phyloP scores from a whole-genome alignment of 2,797 vertebrate species.

The Eidolon dupreanum region DNA sequence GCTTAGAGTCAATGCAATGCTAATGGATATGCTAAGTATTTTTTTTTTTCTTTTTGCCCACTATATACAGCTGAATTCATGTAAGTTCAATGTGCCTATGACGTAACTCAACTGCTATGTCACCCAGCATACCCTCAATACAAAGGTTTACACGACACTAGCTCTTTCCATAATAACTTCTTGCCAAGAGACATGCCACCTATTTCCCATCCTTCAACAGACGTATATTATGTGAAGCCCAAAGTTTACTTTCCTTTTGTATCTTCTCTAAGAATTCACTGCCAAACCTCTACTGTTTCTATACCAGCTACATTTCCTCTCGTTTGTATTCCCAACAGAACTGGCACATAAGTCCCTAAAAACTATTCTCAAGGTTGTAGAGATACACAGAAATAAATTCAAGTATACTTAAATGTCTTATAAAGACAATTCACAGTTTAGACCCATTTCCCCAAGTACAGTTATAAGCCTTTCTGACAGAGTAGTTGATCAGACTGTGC shows the following conservation, averaged over 20 bases:
- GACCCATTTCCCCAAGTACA: constrained; percentile 9
- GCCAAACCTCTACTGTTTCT: constrained; percentile 14
- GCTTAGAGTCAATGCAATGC: not conserved
- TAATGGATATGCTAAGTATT: not conserved
- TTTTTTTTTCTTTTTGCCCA: not conserved
- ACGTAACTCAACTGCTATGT: not conserved
- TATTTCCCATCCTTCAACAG: constrained; percentile 2
- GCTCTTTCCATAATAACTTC: constrained; percentile 21
- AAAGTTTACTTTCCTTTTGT: not conserved
- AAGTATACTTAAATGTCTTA: not conserved
- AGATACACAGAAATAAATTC: constrained; percentile 8
- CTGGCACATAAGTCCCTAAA: not conserved
- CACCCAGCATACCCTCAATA: constrained; percentile 20
- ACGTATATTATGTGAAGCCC: not conserved
- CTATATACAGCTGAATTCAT: not conserved
- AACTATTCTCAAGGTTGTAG: not conserved
- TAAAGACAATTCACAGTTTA: constrained; percentile 31
- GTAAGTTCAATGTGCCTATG: not conserved
- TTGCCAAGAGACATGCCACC: not conserved
- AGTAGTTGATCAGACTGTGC: not conserved
- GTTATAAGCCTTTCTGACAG: constrained; percentile 22
- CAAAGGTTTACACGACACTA: constrained; percentile 1
- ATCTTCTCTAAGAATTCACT: constrained; percentile 2
- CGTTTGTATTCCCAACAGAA: not conserved
- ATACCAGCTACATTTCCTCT: not conserved